These are phyloP conservation scores for Drosophila nr. perissopoda DNA, from an alignment of 2,888 invertebrate genomes.

Conservation along the genomic window DNA sequence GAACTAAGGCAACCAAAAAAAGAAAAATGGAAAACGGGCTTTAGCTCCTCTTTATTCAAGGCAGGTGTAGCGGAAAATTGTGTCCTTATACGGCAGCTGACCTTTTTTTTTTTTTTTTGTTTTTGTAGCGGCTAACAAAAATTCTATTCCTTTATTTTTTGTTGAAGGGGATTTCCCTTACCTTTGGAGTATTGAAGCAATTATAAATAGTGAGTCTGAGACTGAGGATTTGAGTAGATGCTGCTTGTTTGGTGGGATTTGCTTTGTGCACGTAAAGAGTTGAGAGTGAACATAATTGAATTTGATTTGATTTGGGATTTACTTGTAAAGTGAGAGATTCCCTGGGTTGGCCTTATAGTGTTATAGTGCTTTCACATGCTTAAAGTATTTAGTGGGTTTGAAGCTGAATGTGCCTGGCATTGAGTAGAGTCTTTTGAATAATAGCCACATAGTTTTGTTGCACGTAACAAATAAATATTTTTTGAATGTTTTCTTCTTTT, in stretches of 20 bases:
- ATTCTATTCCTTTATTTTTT: conserved; percentile 38
- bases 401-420: background rate
- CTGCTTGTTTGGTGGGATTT: conserved; percentile 50
- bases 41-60: conserved; percentile 44
- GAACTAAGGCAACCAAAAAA: conserved; percentile 7
- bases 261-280: conserved; percentile 50
- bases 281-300: conserved; percentile 58
- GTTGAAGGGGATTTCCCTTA: conserved; percentile 1
- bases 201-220: conserved; percentile 56
- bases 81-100: conserved; percentile 52
- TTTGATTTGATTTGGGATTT: conserved; percentile 48
- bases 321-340: conserved; percentile 12
- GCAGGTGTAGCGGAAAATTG: conserved; percentile 65
- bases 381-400: conserved; percentile 1
- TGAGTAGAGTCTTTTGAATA: conserved; percentile 5
- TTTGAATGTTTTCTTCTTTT: background rate
- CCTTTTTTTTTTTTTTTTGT: conserved; percentile 41
- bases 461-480: no score
- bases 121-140: conserved; percentile 27
- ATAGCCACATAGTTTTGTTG: background rate
- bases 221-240: conserved; percentile 39
- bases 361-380: conserved; percentile 17
- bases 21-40: background rate
- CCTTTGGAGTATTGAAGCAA: conserved; percentile 51
- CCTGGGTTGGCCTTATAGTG: conserved; percentile 23